A percentile compares a stretch with the other conserved stretches of the same genome.
Evolutionary conservation across 2,888 invertebrate genomes (phyloP).

Genomic region (Dysmachus trigonus): DNA sequence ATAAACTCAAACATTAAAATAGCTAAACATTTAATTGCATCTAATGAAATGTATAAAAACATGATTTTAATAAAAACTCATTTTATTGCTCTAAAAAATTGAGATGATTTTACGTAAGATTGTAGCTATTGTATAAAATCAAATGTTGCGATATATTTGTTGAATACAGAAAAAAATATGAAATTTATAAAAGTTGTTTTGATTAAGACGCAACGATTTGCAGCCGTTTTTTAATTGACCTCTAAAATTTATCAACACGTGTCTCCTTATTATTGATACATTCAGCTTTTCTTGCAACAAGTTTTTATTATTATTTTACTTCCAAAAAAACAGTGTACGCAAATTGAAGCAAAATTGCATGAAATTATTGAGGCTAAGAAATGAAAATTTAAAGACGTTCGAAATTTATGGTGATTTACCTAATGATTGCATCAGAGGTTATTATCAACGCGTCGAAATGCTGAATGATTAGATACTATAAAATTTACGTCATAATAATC

Average conservation of each 20-base stretch:
- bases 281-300: background rate
- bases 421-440: background rate
- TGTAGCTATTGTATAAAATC: too few species aligned
- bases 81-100: too few species aligned
- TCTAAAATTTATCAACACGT: background rate
- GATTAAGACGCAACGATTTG: background rate
- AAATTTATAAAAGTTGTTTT: background rate
- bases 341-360: background rate
- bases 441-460: background rate
- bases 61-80: too few species aligned
- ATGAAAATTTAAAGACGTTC: background rate
- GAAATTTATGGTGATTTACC: background rate
- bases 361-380: background rate
- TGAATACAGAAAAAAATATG: too few species aligned
- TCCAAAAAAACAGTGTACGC: background rate
- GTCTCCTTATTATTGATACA: background rate
- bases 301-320: background rate
- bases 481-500: background rate
- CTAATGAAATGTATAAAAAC: too few species aligned
- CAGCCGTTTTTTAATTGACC: background rate
- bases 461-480: background rate
- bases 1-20: too few species aligned
- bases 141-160: too few species aligned
- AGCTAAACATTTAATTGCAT: too few species aligned
- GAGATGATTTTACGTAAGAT: too few species aligned